Evolutionary conservation across 2,113 vertebrate genomes (phyloP).

Genomic region (Neofelis nebulosa): DNA sequence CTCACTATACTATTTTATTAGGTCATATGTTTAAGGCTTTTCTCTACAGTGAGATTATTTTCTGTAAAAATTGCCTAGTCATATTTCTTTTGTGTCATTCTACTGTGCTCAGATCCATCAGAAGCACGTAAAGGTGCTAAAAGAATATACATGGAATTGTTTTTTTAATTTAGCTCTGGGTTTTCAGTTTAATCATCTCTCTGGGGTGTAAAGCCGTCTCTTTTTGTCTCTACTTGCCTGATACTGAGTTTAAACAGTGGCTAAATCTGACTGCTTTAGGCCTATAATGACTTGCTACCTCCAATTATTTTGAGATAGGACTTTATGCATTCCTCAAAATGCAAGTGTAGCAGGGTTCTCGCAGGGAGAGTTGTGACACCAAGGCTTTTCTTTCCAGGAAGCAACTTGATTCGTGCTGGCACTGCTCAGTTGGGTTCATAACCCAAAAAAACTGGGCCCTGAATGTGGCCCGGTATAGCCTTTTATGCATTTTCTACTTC

Average conservation of each 20-base stretch:
- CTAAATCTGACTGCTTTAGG: neutral
- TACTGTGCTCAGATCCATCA: neutral
- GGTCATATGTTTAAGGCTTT: neutral
- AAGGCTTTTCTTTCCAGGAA: no score
- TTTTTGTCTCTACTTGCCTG: neutral
- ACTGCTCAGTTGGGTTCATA: no score
- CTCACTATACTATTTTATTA: neutral
- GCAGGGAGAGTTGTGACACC: no score
- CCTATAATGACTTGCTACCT: neutral
- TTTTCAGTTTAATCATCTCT: neutral
- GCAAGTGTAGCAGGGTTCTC: neutral
- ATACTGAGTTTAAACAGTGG: neutral
- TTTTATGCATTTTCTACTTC: no score
- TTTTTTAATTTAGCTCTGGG: neutral
- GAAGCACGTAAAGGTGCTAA: neutral
- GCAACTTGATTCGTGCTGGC: no score
- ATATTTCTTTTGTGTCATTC: neutral
- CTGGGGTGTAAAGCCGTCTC: neutral
- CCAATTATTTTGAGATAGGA: neutral
- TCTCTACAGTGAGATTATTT: neutral
- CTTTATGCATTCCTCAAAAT: neutral
- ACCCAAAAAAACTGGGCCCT: no score
- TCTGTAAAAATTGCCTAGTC: neutral
- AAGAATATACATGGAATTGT: neutral
- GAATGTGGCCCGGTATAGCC: no score